A percentile compares a stretch with the other conserved stretches of the same genome.
Evolutionary conservation across 2,113 vertebrate genomes (phyloP).

Genomic region (Tricholaema leucomelas): DNA sequence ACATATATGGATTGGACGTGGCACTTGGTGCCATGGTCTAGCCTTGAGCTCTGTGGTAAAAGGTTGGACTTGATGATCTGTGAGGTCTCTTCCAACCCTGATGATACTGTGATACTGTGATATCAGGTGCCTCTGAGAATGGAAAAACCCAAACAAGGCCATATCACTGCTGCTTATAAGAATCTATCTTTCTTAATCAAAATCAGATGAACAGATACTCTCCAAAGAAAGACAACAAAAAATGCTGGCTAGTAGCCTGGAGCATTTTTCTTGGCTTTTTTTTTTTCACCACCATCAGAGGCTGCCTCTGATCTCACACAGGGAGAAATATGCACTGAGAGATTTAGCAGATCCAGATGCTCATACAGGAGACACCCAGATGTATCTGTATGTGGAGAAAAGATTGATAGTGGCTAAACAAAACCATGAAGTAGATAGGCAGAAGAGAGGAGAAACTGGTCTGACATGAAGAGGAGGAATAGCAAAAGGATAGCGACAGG

Average conservation of each 20-base stretch:
- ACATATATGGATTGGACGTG: background rate
- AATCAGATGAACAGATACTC: background rate
- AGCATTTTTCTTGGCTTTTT: background rate
- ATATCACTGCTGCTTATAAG: background rate
- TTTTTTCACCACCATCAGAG: background rate
- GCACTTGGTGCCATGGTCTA: too few relatives aligned
- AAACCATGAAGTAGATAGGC: background rate
- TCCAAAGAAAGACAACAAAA: background rate
- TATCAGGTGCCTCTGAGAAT: background rate
- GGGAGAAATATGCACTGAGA: background rate
- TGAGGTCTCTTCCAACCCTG: too few relatives aligned
- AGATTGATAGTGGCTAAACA: background rate
- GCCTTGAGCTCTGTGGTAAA: too few relatives aligned
- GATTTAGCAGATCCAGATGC: constrained; percentile 22
- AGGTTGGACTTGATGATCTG: too few relatives aligned
- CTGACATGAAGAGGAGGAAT: background rate
- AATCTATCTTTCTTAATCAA: background rate
- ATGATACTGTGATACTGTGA: too few relatives aligned
- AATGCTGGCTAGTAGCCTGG: background rate
- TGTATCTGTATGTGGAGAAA: background rate
- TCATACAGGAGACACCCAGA: background rate
- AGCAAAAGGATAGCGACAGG: background rate
- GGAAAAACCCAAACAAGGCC: background rate
- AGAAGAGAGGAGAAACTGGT: background rate
- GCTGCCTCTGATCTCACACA: background rate